Conservation (phyloP, 2,888 invertebrate species). For the Tetragonisca angustula region DNA sequence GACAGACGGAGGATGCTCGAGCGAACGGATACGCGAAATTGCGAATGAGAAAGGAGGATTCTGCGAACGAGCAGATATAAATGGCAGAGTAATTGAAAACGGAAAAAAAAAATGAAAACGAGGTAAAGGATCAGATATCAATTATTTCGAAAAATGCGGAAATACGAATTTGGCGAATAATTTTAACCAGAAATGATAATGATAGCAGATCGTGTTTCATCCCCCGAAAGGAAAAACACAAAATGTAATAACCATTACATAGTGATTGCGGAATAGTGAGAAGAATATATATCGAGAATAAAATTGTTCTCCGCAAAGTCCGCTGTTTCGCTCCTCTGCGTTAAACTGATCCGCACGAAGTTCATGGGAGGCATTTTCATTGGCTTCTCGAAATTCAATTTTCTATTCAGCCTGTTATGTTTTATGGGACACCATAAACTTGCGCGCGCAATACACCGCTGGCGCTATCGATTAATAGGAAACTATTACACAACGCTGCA, state of each 20-base stretch:
- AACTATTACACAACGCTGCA: constrained; percentile 50
- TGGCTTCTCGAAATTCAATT: constrained; percentile 8
- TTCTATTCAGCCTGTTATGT: constrained; percentile 4
- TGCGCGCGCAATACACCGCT: constrained; percentile 30
- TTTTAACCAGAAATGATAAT: not conserved
- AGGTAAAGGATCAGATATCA: not conserved
- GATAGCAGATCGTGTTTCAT: not conserved
- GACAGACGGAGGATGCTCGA: no score
- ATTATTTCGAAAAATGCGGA: not conserved
- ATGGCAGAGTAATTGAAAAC: no score
- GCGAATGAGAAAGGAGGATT: no score
- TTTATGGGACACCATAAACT: constrained; percentile 42
- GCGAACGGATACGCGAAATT: no score
- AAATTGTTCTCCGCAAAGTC: not conserved
- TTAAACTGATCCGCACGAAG: not conserved
- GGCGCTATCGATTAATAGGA: constrained; percentile 54
- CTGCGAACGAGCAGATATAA: no score
- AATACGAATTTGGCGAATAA: not conserved
- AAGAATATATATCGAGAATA: not conserved
- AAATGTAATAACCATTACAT: not conserved
- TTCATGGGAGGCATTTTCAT: not conserved
- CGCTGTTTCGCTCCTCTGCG: not conserved
- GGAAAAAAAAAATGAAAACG: not conserved
- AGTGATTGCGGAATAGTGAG: not conserved
- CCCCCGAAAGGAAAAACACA: not conserved